These are phyloP conservation scores for Gila orcuttii DNA, from an alignment of 2,113 vertebrate genomes.

Conservation along the genomic window DNA sequence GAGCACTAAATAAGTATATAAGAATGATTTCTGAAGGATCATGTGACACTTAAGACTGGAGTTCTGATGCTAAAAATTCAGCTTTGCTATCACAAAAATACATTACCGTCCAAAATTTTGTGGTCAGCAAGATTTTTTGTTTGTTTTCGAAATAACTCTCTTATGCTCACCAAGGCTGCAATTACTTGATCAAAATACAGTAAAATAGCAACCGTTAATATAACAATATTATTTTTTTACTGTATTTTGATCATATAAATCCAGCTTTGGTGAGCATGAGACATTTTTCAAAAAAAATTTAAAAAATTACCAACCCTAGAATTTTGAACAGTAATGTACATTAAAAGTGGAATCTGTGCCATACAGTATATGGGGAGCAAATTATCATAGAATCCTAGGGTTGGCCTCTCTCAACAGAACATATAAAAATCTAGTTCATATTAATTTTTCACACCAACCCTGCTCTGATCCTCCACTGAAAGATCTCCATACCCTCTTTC, in stretches of 20 bases:
- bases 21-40: not conserved
- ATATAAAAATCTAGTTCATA: not conserved
- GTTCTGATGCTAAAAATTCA: not conserved
- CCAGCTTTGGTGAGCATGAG: not conserved
- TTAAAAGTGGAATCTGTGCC: not conserved
- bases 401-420: not conserved
- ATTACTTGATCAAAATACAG: no score
- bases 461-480: constrained; percentile 58
- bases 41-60: not conserved
- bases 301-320: not conserved
- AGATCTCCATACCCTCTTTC: constrained; percentile 53
- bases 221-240: not conserved
- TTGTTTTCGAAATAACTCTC: no score
- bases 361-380: not conserved
- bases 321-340: not conserved
- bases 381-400: not conserved
- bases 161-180: no score
- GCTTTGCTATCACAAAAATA: no score
- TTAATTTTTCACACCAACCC: constrained; percentile 56
- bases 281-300: not conserved
- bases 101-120: no score
- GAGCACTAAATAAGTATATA: not conserved
- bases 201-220: no score
- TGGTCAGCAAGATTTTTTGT: no score
- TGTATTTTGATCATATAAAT: not conserved